Conservation (phyloP, 2,888 invertebrate genomes). For the Ichneumoninae sp. region DNA sequence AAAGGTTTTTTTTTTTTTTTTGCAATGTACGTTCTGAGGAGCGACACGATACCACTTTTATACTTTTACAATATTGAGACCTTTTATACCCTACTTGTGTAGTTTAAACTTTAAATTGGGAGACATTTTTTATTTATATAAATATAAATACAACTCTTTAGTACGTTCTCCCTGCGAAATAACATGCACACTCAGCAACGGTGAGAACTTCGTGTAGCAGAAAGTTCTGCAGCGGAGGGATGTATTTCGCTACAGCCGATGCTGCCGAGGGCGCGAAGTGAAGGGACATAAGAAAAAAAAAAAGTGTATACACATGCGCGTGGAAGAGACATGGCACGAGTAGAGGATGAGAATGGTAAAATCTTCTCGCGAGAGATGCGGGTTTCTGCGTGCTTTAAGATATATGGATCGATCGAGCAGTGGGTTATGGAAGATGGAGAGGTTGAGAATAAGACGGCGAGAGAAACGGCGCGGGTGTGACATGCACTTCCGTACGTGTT, state of each 20-base stretch:
- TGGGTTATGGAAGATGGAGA: slow-evolving; percentile 52
- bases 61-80: neutral
- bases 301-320: slow-evolving; percentile 26
- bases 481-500: slow-evolving; percentile 58
- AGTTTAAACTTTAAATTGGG: too few relatives aligned
- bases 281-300: slow-evolving; percentile 23
- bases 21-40: too few relatives aligned
- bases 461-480: slow-evolving; percentile 54
- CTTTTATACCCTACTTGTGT: too few relatives aligned
- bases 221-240: neutral
- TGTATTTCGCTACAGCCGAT: slow-evolving; percentile 24
- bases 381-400: slow-evolving; percentile 58
- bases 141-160: neutral
- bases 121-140: neutral
- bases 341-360: slow-evolving; percentile 72
- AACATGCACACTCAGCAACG: neutral
- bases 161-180: neutral
- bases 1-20: too few relatives aligned
- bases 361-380: slow-evolving; percentile 72
- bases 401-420: slow-evolving; percentile 76
- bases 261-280: slow-evolving; percentile 24
- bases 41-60: too few relatives aligned
- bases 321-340: slow-evolving; percentile 43
- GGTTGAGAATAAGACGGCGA: slow-evolving; percentile 36
- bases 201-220: neutral